Percentiles rank a stretch among this genome's conserved stretches.
phyloP scores from a whole-genome alignment of 2,888 invertebrate genomes.

The Cheilosia vulpina region DNA sequence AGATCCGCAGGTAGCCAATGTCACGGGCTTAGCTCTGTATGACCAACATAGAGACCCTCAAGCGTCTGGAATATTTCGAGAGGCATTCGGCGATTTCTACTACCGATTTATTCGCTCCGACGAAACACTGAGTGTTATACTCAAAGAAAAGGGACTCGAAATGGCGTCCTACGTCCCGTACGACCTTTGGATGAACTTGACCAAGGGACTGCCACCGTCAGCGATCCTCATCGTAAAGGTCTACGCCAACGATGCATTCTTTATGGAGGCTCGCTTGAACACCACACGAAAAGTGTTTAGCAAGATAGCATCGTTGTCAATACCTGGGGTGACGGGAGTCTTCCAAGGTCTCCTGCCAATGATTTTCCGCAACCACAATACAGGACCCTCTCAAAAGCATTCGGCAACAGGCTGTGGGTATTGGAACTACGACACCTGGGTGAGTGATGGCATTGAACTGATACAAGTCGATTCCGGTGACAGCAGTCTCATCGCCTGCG shows the following conservation, averaged over 20 bases:
- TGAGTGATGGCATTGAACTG: slow-evolving; percentile 85
- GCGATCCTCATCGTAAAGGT: slow-evolving; percentile 85
- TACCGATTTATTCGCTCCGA: slow-evolving; percentile 82
- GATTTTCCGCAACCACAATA: slow-evolving; percentile 38
- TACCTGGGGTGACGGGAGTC: slow-evolving; percentile 85
- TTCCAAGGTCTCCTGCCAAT: slow-evolving; percentile 49
- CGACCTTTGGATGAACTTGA: slow-evolving; percentile 80
- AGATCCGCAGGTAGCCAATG: slow-evolving; percentile 79
- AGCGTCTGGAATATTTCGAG: slow-evolving; percentile 34
- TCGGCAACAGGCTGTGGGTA: slow-evolving; percentile 84
- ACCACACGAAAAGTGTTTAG: slow-evolving; percentile 81
- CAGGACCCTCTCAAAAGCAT: slow-evolving; percentile 3
- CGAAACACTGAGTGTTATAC: slow-evolving; percentile 83
- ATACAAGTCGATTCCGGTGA: slow-evolving; percentile 48
- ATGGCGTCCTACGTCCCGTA: slow-evolving; percentile 85
- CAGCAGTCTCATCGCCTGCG: slow-evolving; percentile 82
- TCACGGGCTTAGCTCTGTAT: slow-evolving; percentile 81
- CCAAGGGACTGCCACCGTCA: slow-evolving; percentile 58
- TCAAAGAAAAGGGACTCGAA: slow-evolving; percentile 84
- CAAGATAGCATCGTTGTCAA: slow-evolving; percentile 86
- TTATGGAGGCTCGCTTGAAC: slow-evolving; percentile 84
- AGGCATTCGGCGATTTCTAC: slow-evolving; percentile 76
- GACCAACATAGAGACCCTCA: slow-evolving; percentile 1
- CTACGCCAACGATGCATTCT: slow-evolving; percentile 85
- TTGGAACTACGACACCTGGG: slow-evolving; percentile 87